phyloP scores from a whole-genome alignment of 2,797 vertebrate genomes.

The Danionella dracula region DNA sequence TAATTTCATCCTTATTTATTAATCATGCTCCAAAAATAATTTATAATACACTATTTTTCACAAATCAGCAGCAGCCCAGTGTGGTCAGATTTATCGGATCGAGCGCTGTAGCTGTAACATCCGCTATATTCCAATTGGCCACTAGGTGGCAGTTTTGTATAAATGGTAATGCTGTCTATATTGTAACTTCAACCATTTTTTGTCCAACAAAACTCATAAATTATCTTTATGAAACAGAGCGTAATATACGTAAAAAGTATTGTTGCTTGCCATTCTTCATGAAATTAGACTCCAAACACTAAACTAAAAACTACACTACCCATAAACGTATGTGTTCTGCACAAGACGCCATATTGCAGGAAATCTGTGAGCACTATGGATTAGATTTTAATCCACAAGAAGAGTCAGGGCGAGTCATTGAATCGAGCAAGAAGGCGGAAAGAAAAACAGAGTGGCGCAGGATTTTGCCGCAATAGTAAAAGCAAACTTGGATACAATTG shows the following conservation, averaged over 20 bases:
- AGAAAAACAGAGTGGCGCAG: slow-evolving; percentile 44
- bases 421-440: slow-evolving; percentile 47
- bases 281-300: too few relatives aligned
- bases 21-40: too few relatives aligned
- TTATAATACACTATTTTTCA: too few relatives aligned
- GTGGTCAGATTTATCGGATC: too few relatives aligned
- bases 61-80: too few relatives aligned
- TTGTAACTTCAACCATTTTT: not conserved
- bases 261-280: too few relatives aligned
- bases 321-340: slow-evolving; percentile 52
- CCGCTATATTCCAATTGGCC: not conserved
- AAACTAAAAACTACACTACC: slow-evolving; percentile 63
- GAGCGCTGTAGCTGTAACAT: too few relatives aligned
- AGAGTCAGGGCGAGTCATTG: slow-evolving; percentile 60
- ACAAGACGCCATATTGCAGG: slow-evolving; percentile 67
- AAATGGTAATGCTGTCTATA: not conserved
- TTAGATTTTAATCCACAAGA: slow-evolving; percentile 74
- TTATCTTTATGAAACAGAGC: too few relatives aligned
- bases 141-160: slow-evolving; percentile 18
- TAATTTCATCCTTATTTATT: too few relatives aligned
- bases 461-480: not conserved
- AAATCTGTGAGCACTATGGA: slow-evolving; percentile 69
- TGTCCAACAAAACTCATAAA: too few relatives aligned
- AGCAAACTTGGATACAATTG: not conserved
- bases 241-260: too few relatives aligned